Base-by-base conservation (phyloP, 2,797 vertebrate species). In the Knipowitschia caucasica region DNA sequence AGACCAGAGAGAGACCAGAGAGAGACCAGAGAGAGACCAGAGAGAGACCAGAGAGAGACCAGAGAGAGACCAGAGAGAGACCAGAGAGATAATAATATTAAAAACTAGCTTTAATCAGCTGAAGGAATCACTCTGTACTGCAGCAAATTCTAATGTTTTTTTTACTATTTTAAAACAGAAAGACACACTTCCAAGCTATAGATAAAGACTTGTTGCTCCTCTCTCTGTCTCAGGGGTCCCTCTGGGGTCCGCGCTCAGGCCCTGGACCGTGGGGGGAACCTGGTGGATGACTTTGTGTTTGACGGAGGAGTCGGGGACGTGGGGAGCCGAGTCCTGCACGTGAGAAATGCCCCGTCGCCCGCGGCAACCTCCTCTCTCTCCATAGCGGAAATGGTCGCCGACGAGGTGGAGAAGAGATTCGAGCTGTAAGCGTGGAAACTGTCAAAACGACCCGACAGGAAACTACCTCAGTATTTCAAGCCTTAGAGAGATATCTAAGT, bases 221-320 rank as follows among this genome's bases (percentile, higher is more conserved):
- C 23, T 27, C 30, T 33, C 57, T 56, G 56, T 53, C 53, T 31
- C 75, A 92, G 93, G 85, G 96, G 96, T 53, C 95, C 96, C 0
- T 86, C 96, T 0, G 96, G 96, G 2, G 95, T 99, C 31, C 86
- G 96, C 55, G 96, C 96, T 10, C 95, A 95, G 80, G 96, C 96
- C 2, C 64, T 99, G 62, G 94, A 97, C 73, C 80, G 70, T 0
- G 69, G 89, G 0, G 96, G 96, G 2, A 95, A 93, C 53, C 79
- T 99, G 0, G 88, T 99, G 58, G 96, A 99, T 4, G 96, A 99
- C 68, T 98, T 99, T 46, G 94, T 98, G 38, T 99, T 98, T 6
- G 95, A 98, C 0, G 92, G 92, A 1, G 96, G 96, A 7, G 46
- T 79, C 0, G 95, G 94, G 1, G 86, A 84, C 0, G 74, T 94